A percentile compares a stretch with the other conserved stretches of the same genome.
These are phyloP conservation scores for Listrodromus nycthemerus DNA, from an alignment of 2,888 invertebrate genomes.

Conservation along the genomic window DNA sequence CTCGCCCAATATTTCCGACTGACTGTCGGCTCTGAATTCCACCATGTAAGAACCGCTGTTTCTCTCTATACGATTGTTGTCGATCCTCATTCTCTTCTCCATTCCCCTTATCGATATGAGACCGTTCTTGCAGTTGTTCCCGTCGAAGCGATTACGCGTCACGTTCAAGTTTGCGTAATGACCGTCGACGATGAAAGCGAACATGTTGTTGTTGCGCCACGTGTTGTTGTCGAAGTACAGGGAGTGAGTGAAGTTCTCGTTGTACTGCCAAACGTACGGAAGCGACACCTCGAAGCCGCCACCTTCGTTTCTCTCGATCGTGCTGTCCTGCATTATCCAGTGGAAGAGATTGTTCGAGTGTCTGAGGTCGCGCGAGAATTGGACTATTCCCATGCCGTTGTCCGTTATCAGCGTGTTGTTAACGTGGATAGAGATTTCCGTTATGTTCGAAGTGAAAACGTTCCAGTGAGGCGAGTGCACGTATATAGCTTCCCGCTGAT, in stretches of 20 bases:
- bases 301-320: conserved; percentile 92
- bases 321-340: conserved; percentile 94
- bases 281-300: conserved; percentile 95
- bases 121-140: conserved; percentile 93
- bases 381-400: conserved; percentile 94
- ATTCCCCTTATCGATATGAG: conserved; percentile 94
- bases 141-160: conserved; percentile 92
- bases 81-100: conserved; percentile 97
- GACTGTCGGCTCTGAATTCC: conserved; percentile 95
- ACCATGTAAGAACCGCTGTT: conserved; percentile 94
- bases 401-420: conserved; percentile 94
- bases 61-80: conserved; percentile 91
- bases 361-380: conserved; percentile 96
- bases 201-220: conserved; percentile 94
- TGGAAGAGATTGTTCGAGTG: conserved; percentile 99
- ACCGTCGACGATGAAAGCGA: conserved; percentile 94
- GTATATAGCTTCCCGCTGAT: conserved; percentile 92
- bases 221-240: conserved; percentile 94
- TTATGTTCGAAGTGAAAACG: conserved; percentile 93
- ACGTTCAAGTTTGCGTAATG: conserved; percentile 97
- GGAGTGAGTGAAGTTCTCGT: conserved; percentile 97
- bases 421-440: conserved; percentile 95
- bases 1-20: conserved; percentile 95
- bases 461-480: conserved; percentile 95
- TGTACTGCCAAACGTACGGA: conserved; percentile 98